phyloP scores from a whole-genome alignment of 2,888 invertebrate species.

The Kryphioiulus occultus region DNA sequence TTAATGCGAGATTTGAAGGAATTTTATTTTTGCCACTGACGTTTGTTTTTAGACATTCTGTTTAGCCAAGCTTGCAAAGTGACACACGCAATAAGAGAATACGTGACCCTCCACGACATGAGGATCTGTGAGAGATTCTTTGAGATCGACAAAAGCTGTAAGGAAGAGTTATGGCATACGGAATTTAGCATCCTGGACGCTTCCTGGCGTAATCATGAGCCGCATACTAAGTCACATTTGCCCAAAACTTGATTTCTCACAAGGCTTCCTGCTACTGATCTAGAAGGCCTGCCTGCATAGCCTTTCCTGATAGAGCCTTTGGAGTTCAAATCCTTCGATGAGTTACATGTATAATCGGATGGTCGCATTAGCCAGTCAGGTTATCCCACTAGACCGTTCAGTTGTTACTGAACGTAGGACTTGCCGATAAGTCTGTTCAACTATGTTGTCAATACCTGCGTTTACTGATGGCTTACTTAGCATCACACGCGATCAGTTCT shows the following conservation, averaged over 20 bases:
- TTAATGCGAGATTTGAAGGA: too few relatives aligned
- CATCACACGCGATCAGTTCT: background rate
- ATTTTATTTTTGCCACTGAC: background rate
- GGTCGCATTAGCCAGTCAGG: background rate
- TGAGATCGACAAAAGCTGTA: too few relatives aligned
- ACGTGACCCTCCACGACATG: background rate
- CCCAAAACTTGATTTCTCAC: background rate
- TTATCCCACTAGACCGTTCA: background rate
- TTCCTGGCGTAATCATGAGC: background rate
- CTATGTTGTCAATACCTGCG: background rate
- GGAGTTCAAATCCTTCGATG: background rate
- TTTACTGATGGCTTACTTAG: background rate
- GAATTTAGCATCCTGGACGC: background rate
- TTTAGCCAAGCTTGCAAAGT: background rate
- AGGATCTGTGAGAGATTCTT: background rate
- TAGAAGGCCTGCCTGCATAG: background rate
- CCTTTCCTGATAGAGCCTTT: background rate
- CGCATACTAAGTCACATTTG: background rate
- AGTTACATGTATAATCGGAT: background rate
- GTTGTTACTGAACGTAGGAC: background rate
- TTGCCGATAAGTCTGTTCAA: background rate
- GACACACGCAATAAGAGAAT: background rate
- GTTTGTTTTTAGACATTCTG: background rate
- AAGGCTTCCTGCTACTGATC: slow-evolving; percentile 10
- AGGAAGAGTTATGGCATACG: background rate